Conservation (phyloP, 2,888 invertebrate genomes). For the Hirtodrosophila duncani region DNA sequence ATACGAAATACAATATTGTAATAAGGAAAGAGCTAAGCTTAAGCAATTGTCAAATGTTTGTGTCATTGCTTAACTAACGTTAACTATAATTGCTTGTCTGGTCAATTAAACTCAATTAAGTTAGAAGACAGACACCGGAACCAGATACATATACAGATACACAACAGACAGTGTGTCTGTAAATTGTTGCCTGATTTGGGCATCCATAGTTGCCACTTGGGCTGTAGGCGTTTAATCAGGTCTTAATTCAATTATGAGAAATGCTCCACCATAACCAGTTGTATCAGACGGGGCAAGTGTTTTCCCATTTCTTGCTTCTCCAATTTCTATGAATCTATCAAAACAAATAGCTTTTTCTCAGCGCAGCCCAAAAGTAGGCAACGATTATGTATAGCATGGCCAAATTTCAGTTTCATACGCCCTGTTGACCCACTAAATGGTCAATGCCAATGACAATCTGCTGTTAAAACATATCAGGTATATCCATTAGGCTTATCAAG, state of each 20-base stretch:
- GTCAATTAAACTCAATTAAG: constrained; percentile 66
- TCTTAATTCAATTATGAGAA: constrained; percentile 62
- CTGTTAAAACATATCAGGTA: too few species aligned
- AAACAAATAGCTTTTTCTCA: background rate
- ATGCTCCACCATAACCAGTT: constrained; percentile 11
- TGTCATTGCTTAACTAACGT: constrained; percentile 14
- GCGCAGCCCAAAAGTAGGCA: constrained; percentile 40
- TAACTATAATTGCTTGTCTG: constrained; percentile 58
- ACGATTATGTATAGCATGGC: background rate
- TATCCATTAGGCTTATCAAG: constrained; percentile 25
- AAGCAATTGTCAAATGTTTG: too few species aligned
- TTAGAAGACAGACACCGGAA: constrained; percentile 7
- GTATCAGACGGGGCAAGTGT: background rate
- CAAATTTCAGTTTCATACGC: constrained; percentile 26
- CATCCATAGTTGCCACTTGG: constrained; percentile 12
- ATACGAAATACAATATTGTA: too few species aligned
- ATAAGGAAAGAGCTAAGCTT: too few species aligned
- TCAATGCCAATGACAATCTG: constrained; percentile 19
- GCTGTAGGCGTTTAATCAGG: constrained; percentile 57
- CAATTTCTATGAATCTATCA: too few species aligned
- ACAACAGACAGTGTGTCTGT: constrained; percentile 3
- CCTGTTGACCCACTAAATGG: constrained; percentile 23
- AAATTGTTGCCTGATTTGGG: constrained; percentile 12
- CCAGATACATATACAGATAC: constrained; percentile 13
- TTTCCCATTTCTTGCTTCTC: constrained; percentile 2